Base-by-base conservation (phyloP, 2,797 vertebrate genomes). In the Anisognathus igniventris region DNA sequence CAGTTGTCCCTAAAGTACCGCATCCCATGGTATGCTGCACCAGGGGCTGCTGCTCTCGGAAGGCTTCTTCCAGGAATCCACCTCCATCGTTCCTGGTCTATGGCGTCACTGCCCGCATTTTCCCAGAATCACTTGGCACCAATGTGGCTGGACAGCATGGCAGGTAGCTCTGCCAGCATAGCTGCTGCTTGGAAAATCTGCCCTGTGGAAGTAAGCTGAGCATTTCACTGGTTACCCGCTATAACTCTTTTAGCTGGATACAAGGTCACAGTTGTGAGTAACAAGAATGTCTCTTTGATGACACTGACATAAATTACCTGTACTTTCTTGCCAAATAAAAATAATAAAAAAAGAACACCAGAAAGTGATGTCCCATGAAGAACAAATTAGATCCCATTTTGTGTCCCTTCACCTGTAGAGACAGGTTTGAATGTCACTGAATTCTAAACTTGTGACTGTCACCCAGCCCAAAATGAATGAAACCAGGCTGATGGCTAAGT, bases 121-220 rank as follows among this genome's bases (percentile, higher is more conserved):
- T 96, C 83, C 89, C 94, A 95, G 93, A 96, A 96, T 57, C 67
- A 35, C 72, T 77, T 91, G 87, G 92, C 95, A 94, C 61, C 1
- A 0, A 9, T 3, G 12, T n/a, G 84, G 70, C 74, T 28, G 16
- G 84, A 42, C 57, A 87, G 93, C 88, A 94, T 6, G 76, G 76
- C 67, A 90, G 58, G 72, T 27, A 75, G 82, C 58, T 40, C 58
- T 86, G 95, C 80, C 89, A 97, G 72, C 56, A 67, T 21, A 90
- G 75, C 62, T 91, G 83, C 86, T 74, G 73, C 83, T 80, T 84
- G 77, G 87, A 95, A 96, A 89, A 92, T 93, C 45, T 88, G 85
- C 64, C 71, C 92, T 76, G 72, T 67, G 85, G 23, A 81, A 4
- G 33, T 74, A 92, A 93, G 50, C 9, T 72, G 85, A 92, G 65